Percentiles rank a stretch among this genome's conserved stretches.
Evolutionary conservation across 2,797 vertebrate species (phyloP).

Genomic region (Scleropages formosus): DNA sequence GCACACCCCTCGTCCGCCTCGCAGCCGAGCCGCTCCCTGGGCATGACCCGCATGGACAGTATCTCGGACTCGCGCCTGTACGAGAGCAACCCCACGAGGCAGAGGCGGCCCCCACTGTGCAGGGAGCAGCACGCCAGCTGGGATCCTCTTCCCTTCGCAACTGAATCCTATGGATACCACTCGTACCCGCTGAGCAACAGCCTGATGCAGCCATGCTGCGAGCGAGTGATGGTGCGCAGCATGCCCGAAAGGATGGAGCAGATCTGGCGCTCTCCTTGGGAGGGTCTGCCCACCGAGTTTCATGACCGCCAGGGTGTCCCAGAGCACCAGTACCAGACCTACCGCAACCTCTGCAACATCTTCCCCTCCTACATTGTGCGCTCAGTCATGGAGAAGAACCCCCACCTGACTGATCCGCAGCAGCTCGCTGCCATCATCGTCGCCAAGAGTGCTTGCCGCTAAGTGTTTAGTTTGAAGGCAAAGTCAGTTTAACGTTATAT

Average conservation of each 20-base stretch:
- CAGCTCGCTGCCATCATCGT: constrained; percentile 96
- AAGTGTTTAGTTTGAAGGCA: constrained; percentile 45
- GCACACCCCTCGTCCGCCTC: constrained; percentile 73
- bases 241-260: constrained; percentile 99
- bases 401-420: constrained; percentile 93
- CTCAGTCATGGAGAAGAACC: constrained; percentile 98
- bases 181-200: constrained; percentile 86
- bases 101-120: constrained; percentile 90
- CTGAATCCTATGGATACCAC: constrained; percentile 85
- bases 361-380: constrained; percentile 92
- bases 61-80: constrained; percentile 96
- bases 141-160: constrained; percentile 87
- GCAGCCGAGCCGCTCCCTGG: constrained; percentile 88
- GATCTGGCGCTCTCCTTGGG: constrained; percentile 91
- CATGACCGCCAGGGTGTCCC: constrained; percentile 85
- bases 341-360: constrained; percentile 98
- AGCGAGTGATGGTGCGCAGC: constrained; percentile 95
- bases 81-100: constrained; percentile 88
- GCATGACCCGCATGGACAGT: constrained; percentile 98
- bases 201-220: constrained; percentile 92
- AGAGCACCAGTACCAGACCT: constrained; percentile 96
- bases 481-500: constrained; percentile 32
- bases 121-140: constrained; percentile 97
- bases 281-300: constrained; percentile 52
- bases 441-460: constrained; percentile 68